Percentiles rank a stretch among this genome's conserved stretches.
Conservation (phyloP, 2,113 vertebrate species). For the Pycnonotus jocosus region DNA sequence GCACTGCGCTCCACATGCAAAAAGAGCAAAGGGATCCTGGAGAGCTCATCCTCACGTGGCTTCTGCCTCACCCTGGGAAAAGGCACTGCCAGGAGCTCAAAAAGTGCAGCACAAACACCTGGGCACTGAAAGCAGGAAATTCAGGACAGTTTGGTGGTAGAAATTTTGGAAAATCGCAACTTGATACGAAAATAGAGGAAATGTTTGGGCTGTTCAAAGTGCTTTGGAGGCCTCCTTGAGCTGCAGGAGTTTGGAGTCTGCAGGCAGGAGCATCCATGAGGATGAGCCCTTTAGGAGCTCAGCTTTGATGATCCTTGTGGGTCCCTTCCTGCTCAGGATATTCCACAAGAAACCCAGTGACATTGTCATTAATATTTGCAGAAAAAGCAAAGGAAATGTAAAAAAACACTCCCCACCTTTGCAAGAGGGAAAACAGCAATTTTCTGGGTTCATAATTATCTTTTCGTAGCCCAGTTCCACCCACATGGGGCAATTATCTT, state of each 20-base stretch:
- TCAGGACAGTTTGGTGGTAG: background rate
- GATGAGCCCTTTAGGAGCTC: background rate
- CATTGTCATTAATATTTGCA: accelerated
- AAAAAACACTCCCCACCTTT: background rate
- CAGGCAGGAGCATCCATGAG: background rate
- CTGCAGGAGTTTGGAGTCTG: background rate
- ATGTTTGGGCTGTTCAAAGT: accelerated
- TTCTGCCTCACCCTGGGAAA: background rate
- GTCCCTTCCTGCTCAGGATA: background rate
- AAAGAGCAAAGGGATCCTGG: background rate
- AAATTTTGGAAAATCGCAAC: background rate
- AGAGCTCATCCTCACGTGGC: background rate
- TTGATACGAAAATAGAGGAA: background rate
- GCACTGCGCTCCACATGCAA: background rate
- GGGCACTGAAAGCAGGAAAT: background rate
- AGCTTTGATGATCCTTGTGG: background rate
- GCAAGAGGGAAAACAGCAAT: background rate
- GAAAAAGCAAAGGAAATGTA: background rate
- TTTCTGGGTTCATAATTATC: background rate
- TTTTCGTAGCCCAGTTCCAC: background rate
- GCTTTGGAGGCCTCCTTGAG: background rate
- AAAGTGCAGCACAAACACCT: background rate
- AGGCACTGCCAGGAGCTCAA: background rate
- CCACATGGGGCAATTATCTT: background rate
- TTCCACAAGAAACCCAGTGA: background rate